Evolutionary conservation across 2,113 vertebrate species (phyloP), one percentile per base, ranked within the genome.

Genomic region (Oryzias melastigma): DNA sequence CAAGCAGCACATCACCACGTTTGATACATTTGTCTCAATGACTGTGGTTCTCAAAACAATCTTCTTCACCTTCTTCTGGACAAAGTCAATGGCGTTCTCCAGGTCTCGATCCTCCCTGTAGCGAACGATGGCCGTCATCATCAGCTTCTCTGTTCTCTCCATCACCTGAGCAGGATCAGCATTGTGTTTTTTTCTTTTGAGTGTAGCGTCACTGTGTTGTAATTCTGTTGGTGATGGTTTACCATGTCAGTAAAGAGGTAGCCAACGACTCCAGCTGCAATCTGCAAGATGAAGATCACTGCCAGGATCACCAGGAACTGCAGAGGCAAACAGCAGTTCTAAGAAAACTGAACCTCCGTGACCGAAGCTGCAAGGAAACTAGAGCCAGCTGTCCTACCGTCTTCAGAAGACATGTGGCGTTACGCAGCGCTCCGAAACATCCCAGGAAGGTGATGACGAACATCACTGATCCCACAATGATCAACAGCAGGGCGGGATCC

Each of bases 71-170:
- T 94, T 94, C 85, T 92, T 94, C 86, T 94, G 93, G 25, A 93
- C 65, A 60, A 91, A 94, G 81, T 95, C 91, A 14, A 93, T 92
- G 66, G 90, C 85, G 62, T 95, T 94, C 69, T 95, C 92, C 78
- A 94, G 80, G 70, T 94, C 93, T 19, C 66, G 70, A 73, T 94
- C 93, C 47, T 94, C 91, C 57, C 93, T 85, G 76, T 95, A 95
- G 14, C 50, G 80, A 13, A 82, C 53, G 1, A 82, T 24, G 2
- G 89, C 86, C 65, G 82, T 91, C 74, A 83, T 84, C 88, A 63
- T 75, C 13, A 93, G 75, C 73, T 49, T 67, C 47, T 91, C 87
- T 6, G 91, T 92, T 72, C 91, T 89, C 51, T 84, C 83, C 68
- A 78, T 25, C 58, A 90, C 89, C 92, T 93, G 53, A 14, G 43